Evolutionary conservation across 2,113 vertebrate species (phyloP), one percentile per base, ranked within the genome.

Genomic region (Myxocyprinus asiaticus): DNA sequence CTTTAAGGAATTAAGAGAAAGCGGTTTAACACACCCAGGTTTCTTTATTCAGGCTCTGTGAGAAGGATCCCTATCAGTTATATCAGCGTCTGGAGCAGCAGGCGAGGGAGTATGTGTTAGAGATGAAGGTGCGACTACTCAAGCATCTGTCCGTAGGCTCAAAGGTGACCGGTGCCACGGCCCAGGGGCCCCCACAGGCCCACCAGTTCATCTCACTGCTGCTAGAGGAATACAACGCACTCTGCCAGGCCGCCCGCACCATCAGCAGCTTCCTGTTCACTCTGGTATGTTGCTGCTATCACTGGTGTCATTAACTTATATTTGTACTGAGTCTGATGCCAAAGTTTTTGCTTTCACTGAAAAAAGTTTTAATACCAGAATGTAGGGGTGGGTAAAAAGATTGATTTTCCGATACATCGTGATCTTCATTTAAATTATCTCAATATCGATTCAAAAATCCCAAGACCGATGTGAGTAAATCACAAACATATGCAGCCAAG

Each of bases 81-180:
- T 98, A 99, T 85, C 97, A 99, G 78, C 92, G 97, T 7, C 79
- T 99, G 88, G 97, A 99, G 68, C 96, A 98, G 87, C 97, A 99
- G 83, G 97, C 97, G 4, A 89, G 96, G 8, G 97, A 98, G 68
- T 98, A 99, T 0, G 97, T 98, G 71, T 92, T 99, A 62, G 97
- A 98, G 87, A 95, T 98, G 96, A 99, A 98, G 88, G 95, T 96
- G 72, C 96, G 97, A 17, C 92, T 99, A 43, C 92, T 99, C 69
- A 95, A 95, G 84, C 96, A 98, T 86, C 88, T 98, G 53, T 96
- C 97, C 0, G 83, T 94, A 3, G 94, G 95, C 2, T 93, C 96
- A 4, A 95, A 95, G 82, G 91, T 91, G 5, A 71, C 88, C 5
- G 86, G 89, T 17, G 90, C 93, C 0, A 90, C 86, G 12, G 88